phyloP scores from a whole-genome alignment of 2,113 vertebrate genomes.

The Myotis davidii region DNA sequence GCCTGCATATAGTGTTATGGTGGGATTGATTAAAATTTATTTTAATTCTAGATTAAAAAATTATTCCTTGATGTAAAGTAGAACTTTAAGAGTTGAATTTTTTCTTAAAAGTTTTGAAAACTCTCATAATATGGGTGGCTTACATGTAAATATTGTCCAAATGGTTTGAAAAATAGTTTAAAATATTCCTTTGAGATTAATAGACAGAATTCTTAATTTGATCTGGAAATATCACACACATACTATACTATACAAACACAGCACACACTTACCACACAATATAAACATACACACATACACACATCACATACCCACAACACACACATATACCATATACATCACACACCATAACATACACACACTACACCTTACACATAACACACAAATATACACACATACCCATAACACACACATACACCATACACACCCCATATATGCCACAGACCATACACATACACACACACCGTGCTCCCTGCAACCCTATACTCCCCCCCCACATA shows the following conservation, averaged over 20 bases:
- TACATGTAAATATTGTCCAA: background rate
- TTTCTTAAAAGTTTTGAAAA: background rate
- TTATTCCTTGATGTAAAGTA: background rate
- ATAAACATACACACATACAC: background rate
- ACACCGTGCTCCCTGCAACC: background rate
- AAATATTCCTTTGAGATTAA: background rate
- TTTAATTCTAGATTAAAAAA: slow-evolving; percentile 40
- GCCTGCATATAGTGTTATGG: slow-evolving; percentile 11
- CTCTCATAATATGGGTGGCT: background rate
- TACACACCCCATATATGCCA: background rate
- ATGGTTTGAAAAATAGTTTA: slow-evolving; percentile 34
- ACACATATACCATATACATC: background rate
- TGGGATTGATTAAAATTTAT: background rate
- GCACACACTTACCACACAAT: background rate
- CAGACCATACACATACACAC: background rate
- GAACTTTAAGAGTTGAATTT: slow-evolving; percentile 31
- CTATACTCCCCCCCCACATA: background rate
- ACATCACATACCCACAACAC: background rate
- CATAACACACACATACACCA: background rate
- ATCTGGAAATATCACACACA: background rate
- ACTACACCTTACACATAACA: background rate
- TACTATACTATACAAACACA: background rate
- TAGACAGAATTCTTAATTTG: slow-evolving; percentile 44
- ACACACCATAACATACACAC: background rate
- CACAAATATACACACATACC: background rate